Evolutionary conservation across 2,888 invertebrate species (phyloP), one percentile per base, ranked within the genome.

Genomic region (Andrena dorsata): DNA sequence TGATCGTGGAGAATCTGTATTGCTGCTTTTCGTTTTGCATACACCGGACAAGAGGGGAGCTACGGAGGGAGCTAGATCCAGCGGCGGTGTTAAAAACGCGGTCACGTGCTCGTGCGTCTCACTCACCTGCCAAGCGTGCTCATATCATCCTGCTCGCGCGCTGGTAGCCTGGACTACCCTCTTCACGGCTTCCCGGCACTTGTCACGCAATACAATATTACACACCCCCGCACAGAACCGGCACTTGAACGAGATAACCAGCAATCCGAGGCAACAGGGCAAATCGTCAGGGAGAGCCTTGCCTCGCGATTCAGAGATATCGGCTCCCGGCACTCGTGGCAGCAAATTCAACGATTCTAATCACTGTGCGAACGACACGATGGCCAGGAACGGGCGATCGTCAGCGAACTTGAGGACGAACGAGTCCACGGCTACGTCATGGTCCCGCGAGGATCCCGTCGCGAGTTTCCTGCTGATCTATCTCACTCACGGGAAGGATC

Each of bases 51-150:
- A 23, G 23, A 10, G 56, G 56, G 26, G 10, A 26, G 56, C 4
- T 41, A 13, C 56, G 20, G 20, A 51, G 20, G n/a, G 20, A 23
- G 53, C 53, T 20, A 20, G 53, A 10, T 53, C 20, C n/a, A 53
- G 10, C 65, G 60, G 47, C 58, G 53, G 63, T 61, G 53, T n/a
- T 35, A n/a, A 6, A 30, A 68, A 71, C 71, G 60, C 58, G 71
- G 82, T 82, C 86, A 87, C 86, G 86, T 87, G 86, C 61, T 81
- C 80, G 74, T 68, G 71, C 74, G 68, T 68, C 60, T 79, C 84
- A 93, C 93, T 93, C 93, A 93, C 93, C 93, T 93, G 92, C 91
- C 92, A 90, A 93, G 90, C 90, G 93, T 92, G 92, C 93, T 94
- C 93, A 93, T 94, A 92, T 93, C 93, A 93, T 93, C 89, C 90